Conservation (phyloP, 2,113 vertebrate genomes). For the Notechis scutatus region DNA sequence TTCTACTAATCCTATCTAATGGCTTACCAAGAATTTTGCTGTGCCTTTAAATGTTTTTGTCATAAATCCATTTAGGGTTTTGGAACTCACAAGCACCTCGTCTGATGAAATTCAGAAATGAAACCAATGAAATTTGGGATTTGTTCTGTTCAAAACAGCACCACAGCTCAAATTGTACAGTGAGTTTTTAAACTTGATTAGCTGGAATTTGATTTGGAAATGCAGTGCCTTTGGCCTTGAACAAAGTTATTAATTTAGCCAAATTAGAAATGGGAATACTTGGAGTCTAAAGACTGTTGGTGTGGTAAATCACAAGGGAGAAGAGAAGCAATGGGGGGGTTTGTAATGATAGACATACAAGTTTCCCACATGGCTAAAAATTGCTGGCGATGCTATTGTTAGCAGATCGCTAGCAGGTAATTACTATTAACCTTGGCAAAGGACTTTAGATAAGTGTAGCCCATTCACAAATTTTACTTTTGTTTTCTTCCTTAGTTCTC, state of each 20-base stretch:
- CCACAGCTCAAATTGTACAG: not conserved
- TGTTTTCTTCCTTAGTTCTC: not conserved
- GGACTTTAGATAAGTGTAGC: not conserved
- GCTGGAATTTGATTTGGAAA: not conserved
- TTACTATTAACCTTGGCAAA: not conserved
- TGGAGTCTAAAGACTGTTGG: not conserved
- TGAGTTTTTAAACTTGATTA: constrained; percentile 7
- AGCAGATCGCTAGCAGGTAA: not conserved
- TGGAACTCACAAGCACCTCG: not conserved
- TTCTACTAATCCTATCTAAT: not conserved
- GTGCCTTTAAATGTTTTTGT: not conserved
- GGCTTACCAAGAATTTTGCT: not conserved
- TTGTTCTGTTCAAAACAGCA: not conserved
- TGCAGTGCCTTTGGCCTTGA: not conserved
- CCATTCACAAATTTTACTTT: not conserved
- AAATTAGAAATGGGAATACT: not conserved
- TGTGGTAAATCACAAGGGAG: not conserved
- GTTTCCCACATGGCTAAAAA: not conserved
- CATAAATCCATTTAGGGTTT: not conserved
- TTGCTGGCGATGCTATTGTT: not conserved
- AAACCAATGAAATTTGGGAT: not conserved
- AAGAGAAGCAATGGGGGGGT: not conserved
- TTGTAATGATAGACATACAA: not conserved
- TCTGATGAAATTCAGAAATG: not conserved
- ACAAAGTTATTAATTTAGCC: not conserved